Evolutionary conservation across 2,113 vertebrate genomes (phyloP).

Genomic region (Melanocharis versteri): DNA sequence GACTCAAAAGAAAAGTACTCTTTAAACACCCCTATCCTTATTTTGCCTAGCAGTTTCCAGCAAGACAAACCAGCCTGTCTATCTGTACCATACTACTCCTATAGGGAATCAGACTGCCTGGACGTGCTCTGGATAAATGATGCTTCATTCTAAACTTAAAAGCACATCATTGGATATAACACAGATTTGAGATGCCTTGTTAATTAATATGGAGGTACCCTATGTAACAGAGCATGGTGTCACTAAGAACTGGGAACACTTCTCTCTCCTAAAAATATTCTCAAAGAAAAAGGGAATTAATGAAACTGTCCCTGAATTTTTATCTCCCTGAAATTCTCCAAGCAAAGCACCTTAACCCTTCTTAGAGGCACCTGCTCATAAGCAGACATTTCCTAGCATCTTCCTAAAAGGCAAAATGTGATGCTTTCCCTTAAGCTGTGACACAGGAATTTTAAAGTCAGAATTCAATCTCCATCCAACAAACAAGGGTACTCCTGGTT

Average conservation of each 20-base stretch:
- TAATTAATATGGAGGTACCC: neutral
- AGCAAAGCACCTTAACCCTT: neutral
- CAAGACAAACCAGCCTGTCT: too few relatives aligned
- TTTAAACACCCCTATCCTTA: neutral
- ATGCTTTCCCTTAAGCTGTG: neutral
- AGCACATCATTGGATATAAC: fast-evolving
- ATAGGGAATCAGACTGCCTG: neutral
- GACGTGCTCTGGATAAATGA: neutral
- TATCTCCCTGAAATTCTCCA: neutral
- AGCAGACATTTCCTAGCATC: neutral
- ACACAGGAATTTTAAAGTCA: neutral
- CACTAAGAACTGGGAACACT: neutral
- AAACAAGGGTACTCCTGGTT: neutral
- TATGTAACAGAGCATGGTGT: neutral
- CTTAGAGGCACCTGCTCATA: neutral
- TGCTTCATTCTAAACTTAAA: neutral
- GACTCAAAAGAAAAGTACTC: neutral
- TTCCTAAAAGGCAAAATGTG: neutral
- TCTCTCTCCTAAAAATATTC: neutral
- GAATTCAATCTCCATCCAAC: neutral
- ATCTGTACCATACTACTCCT: neutral
- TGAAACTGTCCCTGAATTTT: neutral
- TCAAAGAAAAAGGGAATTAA: neutral
- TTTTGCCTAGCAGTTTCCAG: neutral
- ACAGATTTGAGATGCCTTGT: neutral